Percentiles rank a stretch among this genome's conserved stretches.
These are phyloP conservation scores for Geococcyx californianus DNA, from an alignment of 2,113 vertebrate species.

Conservation along the genomic window DNA sequence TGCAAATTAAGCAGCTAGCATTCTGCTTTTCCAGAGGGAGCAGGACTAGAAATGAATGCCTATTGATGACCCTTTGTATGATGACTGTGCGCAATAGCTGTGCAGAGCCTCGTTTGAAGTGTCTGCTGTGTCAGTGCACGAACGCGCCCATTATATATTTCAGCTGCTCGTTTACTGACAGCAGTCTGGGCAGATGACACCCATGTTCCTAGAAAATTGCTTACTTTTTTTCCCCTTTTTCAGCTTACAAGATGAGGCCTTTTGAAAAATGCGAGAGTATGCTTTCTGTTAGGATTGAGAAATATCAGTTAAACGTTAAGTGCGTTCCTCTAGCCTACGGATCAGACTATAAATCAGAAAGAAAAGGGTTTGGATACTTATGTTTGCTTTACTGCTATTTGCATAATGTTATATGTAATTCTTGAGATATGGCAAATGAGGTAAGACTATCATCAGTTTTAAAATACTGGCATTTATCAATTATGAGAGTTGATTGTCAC, in stretches of 20 bases:
- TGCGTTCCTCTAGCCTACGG: not conserved
- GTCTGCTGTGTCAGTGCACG: not conserved
- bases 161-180: conserved; percentile 6
- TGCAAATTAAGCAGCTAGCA: not conserved
- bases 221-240: not conserved
- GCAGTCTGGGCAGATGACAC: not conserved
- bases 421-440: not conserved
- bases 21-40: conserved; percentile 4
- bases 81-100: not conserved
- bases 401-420: not conserved
- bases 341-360: not conserved
- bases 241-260: not conserved
- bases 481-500: not conserved
- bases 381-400: conserved; percentile 8
- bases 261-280: not conserved
- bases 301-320: not conserved
- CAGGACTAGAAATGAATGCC: not conserved
- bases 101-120: not conserved
- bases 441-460: not conserved
- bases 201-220: not conserved
- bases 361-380: not conserved
- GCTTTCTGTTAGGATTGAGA: not conserved
- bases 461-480: not conserved
- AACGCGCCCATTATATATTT: not conserved
- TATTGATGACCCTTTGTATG: not conserved